phyloP scores from a whole-genome alignment of 1,140 invertebrate species.

The Temnothorax longispinosus region DNA sequence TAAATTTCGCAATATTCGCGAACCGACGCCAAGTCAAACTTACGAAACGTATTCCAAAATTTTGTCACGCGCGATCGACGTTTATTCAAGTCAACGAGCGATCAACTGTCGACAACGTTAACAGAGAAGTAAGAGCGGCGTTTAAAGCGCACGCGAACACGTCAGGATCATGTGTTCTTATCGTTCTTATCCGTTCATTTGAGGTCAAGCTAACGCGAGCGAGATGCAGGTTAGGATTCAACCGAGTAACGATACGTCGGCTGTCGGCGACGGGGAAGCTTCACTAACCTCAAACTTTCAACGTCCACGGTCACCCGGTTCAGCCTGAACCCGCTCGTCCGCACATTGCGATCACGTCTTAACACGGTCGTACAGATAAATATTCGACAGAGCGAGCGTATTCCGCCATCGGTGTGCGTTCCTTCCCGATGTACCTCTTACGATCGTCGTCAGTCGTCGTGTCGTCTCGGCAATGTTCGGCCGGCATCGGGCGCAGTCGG shows the following conservation, averaged over 20 bases:
- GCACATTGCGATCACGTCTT: slow-evolving; percentile 14
- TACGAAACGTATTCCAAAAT: not conserved
- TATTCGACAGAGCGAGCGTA: not conserved
- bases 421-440: not conserved
- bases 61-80: not conserved
- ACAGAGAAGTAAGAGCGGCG: not conserved
- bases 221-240: slow-evolving; percentile 26
- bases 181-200: not conserved
- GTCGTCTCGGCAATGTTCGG: not conserved
- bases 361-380: not conserved
- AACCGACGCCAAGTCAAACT: not conserved
- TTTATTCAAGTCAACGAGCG: not conserved
- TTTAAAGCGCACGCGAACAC: not conserved
- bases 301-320: slow-evolving; percentile 1
- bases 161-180: not conserved
- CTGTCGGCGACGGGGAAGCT: not conserved
- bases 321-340: not conserved
- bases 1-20: not conserved
- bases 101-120: not conserved
- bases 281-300: slow-evolving; percentile 41
- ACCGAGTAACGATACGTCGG: not conserved
- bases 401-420: slow-evolving; percentile 9
- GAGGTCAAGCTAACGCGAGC: slow-evolving; percentile 18
- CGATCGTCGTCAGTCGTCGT: too few species aligned
- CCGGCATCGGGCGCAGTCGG: not conserved